Conservation (phyloP, 1,140 invertebrate genomes). For the Lerema accius region DNA sequence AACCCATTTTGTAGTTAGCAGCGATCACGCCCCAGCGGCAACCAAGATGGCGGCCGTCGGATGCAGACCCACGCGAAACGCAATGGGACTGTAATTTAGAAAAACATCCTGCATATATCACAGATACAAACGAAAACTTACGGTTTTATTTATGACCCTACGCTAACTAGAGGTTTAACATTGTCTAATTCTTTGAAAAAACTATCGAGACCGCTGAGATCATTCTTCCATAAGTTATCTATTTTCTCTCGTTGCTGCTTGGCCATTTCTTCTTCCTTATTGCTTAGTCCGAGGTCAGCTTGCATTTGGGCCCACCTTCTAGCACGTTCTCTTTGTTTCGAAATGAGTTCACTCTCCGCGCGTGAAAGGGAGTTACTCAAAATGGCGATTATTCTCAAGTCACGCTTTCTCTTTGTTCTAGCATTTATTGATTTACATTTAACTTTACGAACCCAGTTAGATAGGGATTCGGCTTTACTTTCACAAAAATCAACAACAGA, state of each 20-base stretch:
- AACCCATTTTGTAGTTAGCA: conserved; percentile 75
- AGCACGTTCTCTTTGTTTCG: conserved; percentile 80
- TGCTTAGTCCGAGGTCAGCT: conserved; percentile 74
- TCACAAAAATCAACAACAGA: conserved; percentile 78
- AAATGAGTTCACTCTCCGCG: conserved; percentile 69
- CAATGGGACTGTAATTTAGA: conserved; percentile 83
- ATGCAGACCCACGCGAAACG: conserved; percentile 82
- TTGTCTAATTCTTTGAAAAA: conserved; percentile 79
- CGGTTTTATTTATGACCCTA: conserved; percentile 65
- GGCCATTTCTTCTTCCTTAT: conserved; percentile 72
- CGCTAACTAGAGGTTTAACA: conserved; percentile 65
- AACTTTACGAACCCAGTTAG: conserved; percentile 77
- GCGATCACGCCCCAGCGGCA: conserved; percentile 71
- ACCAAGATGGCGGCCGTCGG: conserved; percentile 80
- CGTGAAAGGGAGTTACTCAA: conserved; percentile 71
- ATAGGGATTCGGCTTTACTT: conserved; percentile 77
- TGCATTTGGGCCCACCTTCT: conserved; percentile 78
- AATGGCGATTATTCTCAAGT: conserved; percentile 76
- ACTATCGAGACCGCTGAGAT: conserved; percentile 78
- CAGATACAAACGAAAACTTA: conserved; percentile 69
- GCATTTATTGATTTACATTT: conserved; percentile 76
- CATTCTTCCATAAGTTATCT: conserved; percentile 79
- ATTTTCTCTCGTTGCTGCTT: conserved; percentile 72
- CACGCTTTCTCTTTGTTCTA: conserved; percentile 77
- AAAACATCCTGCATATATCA: conserved; percentile 81